phyloP scores from a whole-genome alignment of 2,797 vertebrate genomes.

The Bufotes viridis region DNA sequence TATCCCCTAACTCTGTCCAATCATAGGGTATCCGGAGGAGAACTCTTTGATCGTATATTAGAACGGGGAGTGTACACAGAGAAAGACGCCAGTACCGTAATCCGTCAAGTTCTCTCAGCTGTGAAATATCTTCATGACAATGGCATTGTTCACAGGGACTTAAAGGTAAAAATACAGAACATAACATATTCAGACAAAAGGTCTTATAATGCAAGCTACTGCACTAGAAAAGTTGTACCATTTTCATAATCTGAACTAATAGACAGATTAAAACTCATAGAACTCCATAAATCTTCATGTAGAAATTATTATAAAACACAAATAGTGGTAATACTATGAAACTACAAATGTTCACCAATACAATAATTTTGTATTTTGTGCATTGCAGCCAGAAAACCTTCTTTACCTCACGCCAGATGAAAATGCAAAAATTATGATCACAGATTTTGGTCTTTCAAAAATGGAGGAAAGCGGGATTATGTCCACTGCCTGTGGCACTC shows the following conservation, averaged over 20 bases:
- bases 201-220: background rate
- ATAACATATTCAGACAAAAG: background rate
- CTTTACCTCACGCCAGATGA: slow-evolving; percentile 88
- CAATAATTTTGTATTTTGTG: background rate
- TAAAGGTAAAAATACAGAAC: slow-evolving; percentile 79
- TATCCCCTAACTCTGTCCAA: background rate
- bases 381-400: slow-evolving; percentile 89
- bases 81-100: slow-evolving; percentile 89
- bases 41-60: slow-evolving; percentile 92
- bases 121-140: slow-evolving; percentile 92
- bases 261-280: background rate
- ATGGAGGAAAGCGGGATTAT: slow-evolving; percentile 88
- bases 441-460: slow-evolving; percentile 94
- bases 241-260: background rate
- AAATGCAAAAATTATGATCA: slow-evolving; percentile 96
- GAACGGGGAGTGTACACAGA: slow-evolving; percentile 91
- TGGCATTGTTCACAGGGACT: slow-evolving; percentile 89
- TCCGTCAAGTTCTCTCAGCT: slow-evolving; percentile 89
- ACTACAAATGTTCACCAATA: background rate
- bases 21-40: slow-evolving; percentile 90
- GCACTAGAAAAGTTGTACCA: background rate
- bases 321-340: background rate
- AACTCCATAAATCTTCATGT: background rate
- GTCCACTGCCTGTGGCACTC: slow-evolving; percentile 94
- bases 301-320: background rate